Conservation (phyloP, 1,140 invertebrate species). For the Solen grandis region DNA sequence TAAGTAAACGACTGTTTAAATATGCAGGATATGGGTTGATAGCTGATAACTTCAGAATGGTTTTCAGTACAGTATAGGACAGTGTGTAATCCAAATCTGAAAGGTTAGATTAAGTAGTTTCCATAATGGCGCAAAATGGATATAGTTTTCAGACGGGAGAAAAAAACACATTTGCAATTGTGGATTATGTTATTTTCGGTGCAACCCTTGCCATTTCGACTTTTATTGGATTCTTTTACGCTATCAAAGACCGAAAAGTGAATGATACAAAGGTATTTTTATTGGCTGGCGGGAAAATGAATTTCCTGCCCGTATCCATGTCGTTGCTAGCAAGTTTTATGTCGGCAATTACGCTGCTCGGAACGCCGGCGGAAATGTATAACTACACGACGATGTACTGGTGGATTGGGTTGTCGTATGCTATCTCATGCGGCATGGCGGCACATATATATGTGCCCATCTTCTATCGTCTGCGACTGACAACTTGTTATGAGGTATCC, state of each 20-base stretch:
- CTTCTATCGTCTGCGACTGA: conserved; percentile 76
- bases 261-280: conserved; percentile 83
- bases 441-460: conserved; percentile 76
- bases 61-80: too few relatives aligned
- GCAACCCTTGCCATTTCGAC: conserved; percentile 78
- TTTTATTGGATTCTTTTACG: conserved; percentile 89
- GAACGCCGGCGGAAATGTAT: conserved; percentile 80
- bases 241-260: conserved; percentile 90
- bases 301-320: conserved; percentile 80
- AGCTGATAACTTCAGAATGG: too few relatives aligned
- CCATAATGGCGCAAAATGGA: too few relatives aligned
- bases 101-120: too few relatives aligned
- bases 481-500: conserved; percentile 71
- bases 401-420: conserved; percentile 66
- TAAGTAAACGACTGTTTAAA: too few relatives aligned
- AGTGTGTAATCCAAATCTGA: too few relatives aligned
- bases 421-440: conserved; percentile 65
- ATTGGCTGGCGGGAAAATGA: conserved; percentile 89
- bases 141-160: conserved; percentile 60
- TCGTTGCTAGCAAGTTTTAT: conserved; percentile 88
- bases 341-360: conserved; percentile 94
- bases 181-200: conserved; percentile 69
- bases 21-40: too few relatives aligned
- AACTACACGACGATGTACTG: conserved; percentile 71
- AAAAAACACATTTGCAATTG: conserved; percentile 56